Percentiles rank a stretch among this genome's conserved stretches.
phyloP scores from a whole-genome alignment of 2,797 vertebrate genomes.

The Fistularia commersonii region DNA sequence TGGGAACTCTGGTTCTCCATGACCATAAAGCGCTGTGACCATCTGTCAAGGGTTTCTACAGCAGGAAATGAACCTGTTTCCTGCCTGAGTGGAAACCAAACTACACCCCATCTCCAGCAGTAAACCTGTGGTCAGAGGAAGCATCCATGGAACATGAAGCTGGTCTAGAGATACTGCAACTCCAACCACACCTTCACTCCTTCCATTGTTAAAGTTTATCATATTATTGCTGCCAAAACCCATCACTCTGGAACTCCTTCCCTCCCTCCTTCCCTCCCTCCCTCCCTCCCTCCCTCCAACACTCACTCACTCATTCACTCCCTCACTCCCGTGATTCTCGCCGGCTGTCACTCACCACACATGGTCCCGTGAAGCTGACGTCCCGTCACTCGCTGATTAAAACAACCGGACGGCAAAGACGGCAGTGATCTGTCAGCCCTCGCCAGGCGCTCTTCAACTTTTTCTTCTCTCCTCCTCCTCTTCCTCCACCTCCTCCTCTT shows the following conservation, averaged over 20 bases:
- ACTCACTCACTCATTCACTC: not conserved
- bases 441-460: conserved; percentile 39
- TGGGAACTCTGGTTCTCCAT: no score
- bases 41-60: no score
- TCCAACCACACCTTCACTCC: no score
- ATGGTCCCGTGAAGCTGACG: conserved; percentile 7
- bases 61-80: no score
- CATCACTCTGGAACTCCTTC: not conserved
- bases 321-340: not conserved
- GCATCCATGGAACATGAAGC: no score
- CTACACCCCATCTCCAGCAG: no score
- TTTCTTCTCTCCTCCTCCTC: conserved; percentile 35
- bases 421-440: conserved; percentile 9
- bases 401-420: conserved; percentile 7
- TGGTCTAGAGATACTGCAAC: no score
- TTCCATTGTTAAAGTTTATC: no score
- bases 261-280: not conserved
- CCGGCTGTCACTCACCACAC: conserved; percentile 2
- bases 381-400: conserved; percentile 3
- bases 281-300: conserved; percentile 4
- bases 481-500: conserved; percentile 41
- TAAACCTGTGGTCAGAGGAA: no score
- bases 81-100: no score
- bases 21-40: no score
- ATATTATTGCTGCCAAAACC: no score